A percentile compares a stretch with the other conserved stretches of the same genome.
Conservation (phyloP, 2,888 invertebrate genomes). For the Alloscopus bannaensis region DNA sequence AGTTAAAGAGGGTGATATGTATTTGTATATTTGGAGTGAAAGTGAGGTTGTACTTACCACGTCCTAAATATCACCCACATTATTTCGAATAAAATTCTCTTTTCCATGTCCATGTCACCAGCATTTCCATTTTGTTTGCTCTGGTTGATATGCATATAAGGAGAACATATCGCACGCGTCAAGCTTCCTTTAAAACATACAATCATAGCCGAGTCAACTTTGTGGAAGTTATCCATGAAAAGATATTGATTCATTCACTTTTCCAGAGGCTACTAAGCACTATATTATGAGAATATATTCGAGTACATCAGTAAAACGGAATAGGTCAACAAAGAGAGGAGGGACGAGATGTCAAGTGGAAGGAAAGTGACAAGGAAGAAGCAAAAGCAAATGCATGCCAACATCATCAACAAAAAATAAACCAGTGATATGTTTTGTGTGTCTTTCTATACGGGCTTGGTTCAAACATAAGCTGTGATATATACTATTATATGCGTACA, state of each 20-base stretch:
- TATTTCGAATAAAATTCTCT: slow-evolving; percentile 1
- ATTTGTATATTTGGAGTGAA: slow-evolving; percentile 11
- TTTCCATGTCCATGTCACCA: not conserved
- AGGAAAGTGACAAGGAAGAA: slow-evolving; percentile 15
- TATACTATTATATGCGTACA: slow-evolving; percentile 1
- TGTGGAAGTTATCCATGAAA: no score
- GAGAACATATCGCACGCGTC: not conserved
- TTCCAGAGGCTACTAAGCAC: no score
- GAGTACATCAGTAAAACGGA: no score
- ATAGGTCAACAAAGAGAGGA: slow-evolving; percentile 10
- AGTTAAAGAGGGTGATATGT: not conserved
- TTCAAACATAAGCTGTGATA: slow-evolving; percentile 7
- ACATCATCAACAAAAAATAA: slow-evolving; percentile 21
- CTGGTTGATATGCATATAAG: not conserved
- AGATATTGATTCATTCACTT: no score
- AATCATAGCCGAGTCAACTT: no score
- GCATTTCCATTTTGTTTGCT: not conserved
- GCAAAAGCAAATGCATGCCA: slow-evolving; percentile 26
- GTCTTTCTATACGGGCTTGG: not conserved
- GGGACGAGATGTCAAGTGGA: not conserved
- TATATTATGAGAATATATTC: no score
- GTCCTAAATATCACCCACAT: slow-evolving; percentile 23
- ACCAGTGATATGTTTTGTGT: slow-evolving; percentile 4
- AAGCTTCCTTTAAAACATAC: not conserved
- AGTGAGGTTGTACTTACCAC: slow-evolving; percentile 17